These are phyloP conservation scores for Drosophila quinaria DNA, from an alignment of 2,888 invertebrate species.

Conservation along the genomic window DNA sequence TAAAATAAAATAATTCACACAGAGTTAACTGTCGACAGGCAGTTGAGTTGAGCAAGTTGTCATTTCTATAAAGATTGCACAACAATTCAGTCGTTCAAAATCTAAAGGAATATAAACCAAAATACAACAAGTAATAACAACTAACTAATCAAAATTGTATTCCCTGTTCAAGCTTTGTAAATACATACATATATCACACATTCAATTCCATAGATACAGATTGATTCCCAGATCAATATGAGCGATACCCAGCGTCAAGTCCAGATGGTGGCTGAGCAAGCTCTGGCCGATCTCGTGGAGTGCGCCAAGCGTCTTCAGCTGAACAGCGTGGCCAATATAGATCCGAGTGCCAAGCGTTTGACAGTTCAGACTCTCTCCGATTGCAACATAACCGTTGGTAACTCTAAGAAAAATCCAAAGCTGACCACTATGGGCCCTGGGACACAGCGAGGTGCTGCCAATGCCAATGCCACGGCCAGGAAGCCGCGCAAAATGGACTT, in stretches of 20 bases:
- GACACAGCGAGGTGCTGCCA: not conserved
- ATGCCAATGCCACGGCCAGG: not conserved
- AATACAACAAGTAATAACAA: slow-evolving; percentile 14
- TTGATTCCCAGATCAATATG: slow-evolving; percentile 24
- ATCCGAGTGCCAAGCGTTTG: not conserved
- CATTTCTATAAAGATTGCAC: slow-evolving; percentile 14
- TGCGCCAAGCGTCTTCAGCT: slow-evolving; percentile 51
- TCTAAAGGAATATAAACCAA: slow-evolving; percentile 28
- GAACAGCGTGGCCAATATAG: slow-evolving; percentile 22
- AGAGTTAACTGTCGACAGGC: slow-evolving; percentile 15
- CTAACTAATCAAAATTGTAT: slow-evolving; percentile 9
- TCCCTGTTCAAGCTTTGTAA: not conserved
- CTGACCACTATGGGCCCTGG: not conserved
- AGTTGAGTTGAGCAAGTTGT: not conserved
- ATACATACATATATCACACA: not conserved
- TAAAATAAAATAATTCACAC: slow-evolving; percentile 3
- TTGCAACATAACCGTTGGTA: not conserved
- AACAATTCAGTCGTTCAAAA: slow-evolving; percentile 29
- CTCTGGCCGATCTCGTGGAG: slow-evolving; percentile 45
- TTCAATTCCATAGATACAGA: slow-evolving; percentile 3
- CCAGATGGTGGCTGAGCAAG: slow-evolving; percentile 26
- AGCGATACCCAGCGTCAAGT: slow-evolving; percentile 26
- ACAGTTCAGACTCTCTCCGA: not conserved
- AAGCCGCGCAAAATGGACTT: slow-evolving; percentile 32
- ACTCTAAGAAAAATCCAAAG: slow-evolving; percentile 3